These are phyloP conservation scores for Dromiciops gliroides DNA, from an alignment of 2,113 vertebrate species.

Conservation along the genomic window DNA sequence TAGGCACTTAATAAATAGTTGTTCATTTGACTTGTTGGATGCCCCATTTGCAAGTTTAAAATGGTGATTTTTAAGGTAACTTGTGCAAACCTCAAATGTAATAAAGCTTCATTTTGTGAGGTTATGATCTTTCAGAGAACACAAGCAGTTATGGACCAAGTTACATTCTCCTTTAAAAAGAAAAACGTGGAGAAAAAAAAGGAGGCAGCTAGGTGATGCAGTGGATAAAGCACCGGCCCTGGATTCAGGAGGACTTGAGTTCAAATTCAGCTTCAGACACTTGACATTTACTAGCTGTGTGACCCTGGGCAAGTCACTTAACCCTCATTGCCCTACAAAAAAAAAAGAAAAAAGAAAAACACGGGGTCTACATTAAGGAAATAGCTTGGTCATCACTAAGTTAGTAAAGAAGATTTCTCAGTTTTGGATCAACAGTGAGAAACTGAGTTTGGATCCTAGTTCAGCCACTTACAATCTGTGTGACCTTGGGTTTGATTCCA, in stretches of 20 bases:
- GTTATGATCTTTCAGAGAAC: constrained; percentile 40
- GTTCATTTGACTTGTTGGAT: not conserved
- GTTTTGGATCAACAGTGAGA: not conserved
- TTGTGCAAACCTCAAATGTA: constrained; percentile 34
- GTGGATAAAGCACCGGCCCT: no score
- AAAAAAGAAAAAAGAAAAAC: constrained; percentile 10
- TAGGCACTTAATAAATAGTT: not conserved
- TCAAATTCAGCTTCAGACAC: no score
- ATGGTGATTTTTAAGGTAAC: constrained; percentile 24
- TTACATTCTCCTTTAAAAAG: not conserved
- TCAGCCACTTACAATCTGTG: not conserved
- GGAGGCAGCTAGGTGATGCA: no score
- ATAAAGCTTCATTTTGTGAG: constrained; percentile 9
- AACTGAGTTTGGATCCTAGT: not conserved
- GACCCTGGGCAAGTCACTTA: no score
- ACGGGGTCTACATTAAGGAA: not conserved
- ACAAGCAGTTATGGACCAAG: constrained; percentile 40
- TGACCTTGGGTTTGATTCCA: not conserved
- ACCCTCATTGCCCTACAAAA: no score
- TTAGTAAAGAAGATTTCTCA: not conserved
- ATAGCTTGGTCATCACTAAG: not conserved
- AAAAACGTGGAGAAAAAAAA: not conserved
- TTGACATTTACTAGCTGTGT: no score
- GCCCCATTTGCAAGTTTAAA: constrained; percentile 44
- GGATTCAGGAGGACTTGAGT: no score